Base-by-base conservation (phyloP, 2,113 vertebrate species). In the Charadrius vociferus region DNA sequence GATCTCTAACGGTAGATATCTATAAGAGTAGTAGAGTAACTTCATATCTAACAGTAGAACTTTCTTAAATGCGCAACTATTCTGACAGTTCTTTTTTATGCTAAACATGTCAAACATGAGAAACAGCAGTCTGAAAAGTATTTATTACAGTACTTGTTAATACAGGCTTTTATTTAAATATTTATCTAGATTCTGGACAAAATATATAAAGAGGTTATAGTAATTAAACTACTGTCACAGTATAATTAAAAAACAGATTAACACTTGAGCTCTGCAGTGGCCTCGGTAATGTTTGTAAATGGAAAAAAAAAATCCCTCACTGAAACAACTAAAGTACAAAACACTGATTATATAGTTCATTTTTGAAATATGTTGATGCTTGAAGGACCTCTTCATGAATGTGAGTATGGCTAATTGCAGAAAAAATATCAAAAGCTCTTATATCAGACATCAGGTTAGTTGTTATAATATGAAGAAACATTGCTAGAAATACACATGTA, bases 221-320 rank as follows among this genome's bases (percentile, higher is more conserved):
- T 94, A 78, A 95, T 92, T 96, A 90, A 95, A 83, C 73, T 92
- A 71, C 52, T 70, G 56, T 77, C 63, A 62, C 30, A 18, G 72
- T 80, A 20, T 94, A 94, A 93, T 96, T 82, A 90, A 85, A 91
- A 53, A 47, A 10, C 17, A 88, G 80, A 74, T 88, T 86, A 85
- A 29, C 34, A 68, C 53, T 86, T 73, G 52, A 94, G 77, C 43
- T 95, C 66, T 94, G 39, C 58, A 37, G 43, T 90, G 83, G 41
- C 86, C 67, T 94, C 9, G 4, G n/a, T 62, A 73, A 63, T 90
- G 59, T 81, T 92, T 92, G 24, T 84, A 82, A 75, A 81, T 68
- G 47, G n/a, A 7, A 36, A 59, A 88, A 88, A 88, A 53, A 58
- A n/a, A 59, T 30, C 14, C 24, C 45, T 68, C 22, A 16, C 27